These are phyloP conservation scores for Polydrusus pterygomalis DNA, from an alignment of 2,888 invertebrate genomes.

Conservation along the genomic window DNA sequence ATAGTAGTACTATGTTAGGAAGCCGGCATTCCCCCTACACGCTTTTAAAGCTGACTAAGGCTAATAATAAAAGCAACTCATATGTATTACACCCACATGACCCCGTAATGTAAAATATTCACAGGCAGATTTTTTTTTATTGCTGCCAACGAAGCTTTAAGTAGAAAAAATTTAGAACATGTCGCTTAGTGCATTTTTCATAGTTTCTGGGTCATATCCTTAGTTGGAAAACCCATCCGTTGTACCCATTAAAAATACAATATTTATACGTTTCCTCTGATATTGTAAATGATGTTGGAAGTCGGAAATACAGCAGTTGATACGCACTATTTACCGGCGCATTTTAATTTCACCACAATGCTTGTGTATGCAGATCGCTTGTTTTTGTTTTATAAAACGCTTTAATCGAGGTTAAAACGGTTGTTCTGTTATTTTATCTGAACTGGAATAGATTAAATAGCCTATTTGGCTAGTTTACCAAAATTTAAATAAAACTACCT, in stretches of 20 bases:
- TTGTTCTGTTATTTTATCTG: conserved; percentile 5
- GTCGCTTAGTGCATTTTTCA: too few species aligned
- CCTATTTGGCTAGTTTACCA: neutral
- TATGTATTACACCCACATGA: too few species aligned
- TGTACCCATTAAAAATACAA: conserved; percentile 1
- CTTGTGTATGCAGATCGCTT: conserved; percentile 25
- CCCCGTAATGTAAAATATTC: too few species aligned
- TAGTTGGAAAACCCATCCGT: neutral
- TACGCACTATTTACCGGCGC: conserved; percentile 31
- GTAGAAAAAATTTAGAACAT: too few species aligned
- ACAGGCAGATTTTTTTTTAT: too few species aligned
- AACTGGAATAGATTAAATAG: neutral
- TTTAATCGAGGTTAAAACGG: conserved; percentile 24
- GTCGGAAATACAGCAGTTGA: conserved; percentile 27
- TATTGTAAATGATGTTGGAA: conserved; percentile 22
- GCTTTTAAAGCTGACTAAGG: too few species aligned
- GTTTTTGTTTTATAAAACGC: conserved; percentile 15
- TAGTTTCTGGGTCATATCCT: too few species aligned
- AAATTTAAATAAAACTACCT: too few species aligned
- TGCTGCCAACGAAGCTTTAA: too few species aligned
- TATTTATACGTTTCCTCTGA: conserved; percentile 9
- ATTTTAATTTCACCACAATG: conserved; percentile 31
- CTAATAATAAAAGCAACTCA: too few species aligned
- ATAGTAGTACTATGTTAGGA: too few species aligned
- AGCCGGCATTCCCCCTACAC: too few species aligned